Evolutionary conservation across 2,797 vertebrate genomes (phyloP).

Genomic region (Mus minutoides): DNA sequence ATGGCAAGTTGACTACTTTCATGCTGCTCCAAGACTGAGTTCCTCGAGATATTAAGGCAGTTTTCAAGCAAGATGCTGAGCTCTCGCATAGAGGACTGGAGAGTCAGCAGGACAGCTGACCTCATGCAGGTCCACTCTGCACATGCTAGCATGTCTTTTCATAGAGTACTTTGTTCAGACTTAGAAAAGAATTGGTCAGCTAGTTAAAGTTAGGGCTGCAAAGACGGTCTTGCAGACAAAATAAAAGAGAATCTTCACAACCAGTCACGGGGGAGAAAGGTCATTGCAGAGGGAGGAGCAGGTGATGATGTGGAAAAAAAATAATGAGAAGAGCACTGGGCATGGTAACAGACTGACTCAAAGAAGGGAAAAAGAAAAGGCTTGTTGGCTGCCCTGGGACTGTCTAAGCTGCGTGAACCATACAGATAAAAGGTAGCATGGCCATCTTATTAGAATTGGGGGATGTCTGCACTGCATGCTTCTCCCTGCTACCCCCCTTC

Average conservation of each 20-base stretch:
- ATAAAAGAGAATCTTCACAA: conserved; percentile 69
- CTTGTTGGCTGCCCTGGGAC: conserved; percentile 36
- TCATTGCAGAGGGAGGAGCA: conserved; percentile 64
- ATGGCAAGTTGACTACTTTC: neutral
- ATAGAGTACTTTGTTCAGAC: conserved; percentile 1
- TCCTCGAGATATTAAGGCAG: neutral
- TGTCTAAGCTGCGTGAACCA: conserved; percentile 37
- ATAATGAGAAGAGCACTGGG: conserved; percentile 58
- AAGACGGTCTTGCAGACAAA: conserved; percentile 49
- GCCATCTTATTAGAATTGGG: conserved; percentile 39
- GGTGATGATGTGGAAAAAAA: conserved; percentile 59
- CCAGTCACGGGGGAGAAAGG: conserved; percentile 52
- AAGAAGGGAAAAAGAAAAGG: conserved; percentile 37
- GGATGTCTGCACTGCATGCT: neutral
- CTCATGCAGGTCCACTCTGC: neutral
- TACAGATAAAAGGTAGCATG: conserved; percentile 51
- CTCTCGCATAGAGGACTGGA: neutral
- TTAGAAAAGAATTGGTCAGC: conserved; percentile 21
- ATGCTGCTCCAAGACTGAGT: neutral
- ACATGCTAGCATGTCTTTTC: neutral
- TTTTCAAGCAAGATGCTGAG: conserved; percentile 2
- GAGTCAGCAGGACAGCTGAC: neutral
- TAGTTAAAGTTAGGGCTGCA: conserved; percentile 63
- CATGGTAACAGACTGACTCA: conserved; percentile 57
- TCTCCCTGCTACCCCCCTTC: neutral